Evolutionary conservation across 2,113 vertebrate genomes (phyloP), one percentile per base, ranked within the genome.

Genomic region (Speoplatyrhinus poulsoni): DNA sequence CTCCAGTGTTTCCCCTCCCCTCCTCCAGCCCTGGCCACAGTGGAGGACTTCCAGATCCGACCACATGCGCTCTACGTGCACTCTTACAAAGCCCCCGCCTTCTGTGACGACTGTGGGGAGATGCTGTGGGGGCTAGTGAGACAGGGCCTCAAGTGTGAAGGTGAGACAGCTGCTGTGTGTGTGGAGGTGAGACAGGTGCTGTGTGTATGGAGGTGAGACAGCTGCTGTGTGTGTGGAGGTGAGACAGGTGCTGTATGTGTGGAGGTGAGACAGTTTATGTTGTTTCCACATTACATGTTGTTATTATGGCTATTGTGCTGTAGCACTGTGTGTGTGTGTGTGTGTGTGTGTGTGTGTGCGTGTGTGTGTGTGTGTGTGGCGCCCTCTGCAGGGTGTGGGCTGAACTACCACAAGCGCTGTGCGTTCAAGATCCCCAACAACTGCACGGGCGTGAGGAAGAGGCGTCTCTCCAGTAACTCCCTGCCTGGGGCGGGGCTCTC

Each of bases 71-170:
- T 98, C 16, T 95, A 95, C 52, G 96, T 98, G 26, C 96, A 98
- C 90, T 98, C 96, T 78, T 98, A 98, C 88, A 96, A 96, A 88
- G 94, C 96, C 46, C 96, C 96, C 60, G 95, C 96, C 58, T 98
- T 98, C 88, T 98, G 96, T 82, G 96, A 98, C 75, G 95, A 98
- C 91, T 98, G 96, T 0, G 96, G 96, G 62, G 95, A 96, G 87
- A 98, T 98, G 96, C 94, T 98, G 77, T 98, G 96, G 95, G 96
- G 96, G 52, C 93, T 98, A 81, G 96, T 98, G 85, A 92, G 96
- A 58, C 96, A 98, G 79, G 96, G 96, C 60, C 92, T 98, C 77
- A 98, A 98, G 88, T 98, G 96, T 90, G 95, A 98, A 92, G 96
- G 96, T 96, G 82, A 82, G 90, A 47, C 56, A 0, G 9, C 11